These are phyloP conservation scores for Anguilla anguilla DNA, from an alignment of 2,797 vertebrate species.

Conservation along the genomic window DNA sequence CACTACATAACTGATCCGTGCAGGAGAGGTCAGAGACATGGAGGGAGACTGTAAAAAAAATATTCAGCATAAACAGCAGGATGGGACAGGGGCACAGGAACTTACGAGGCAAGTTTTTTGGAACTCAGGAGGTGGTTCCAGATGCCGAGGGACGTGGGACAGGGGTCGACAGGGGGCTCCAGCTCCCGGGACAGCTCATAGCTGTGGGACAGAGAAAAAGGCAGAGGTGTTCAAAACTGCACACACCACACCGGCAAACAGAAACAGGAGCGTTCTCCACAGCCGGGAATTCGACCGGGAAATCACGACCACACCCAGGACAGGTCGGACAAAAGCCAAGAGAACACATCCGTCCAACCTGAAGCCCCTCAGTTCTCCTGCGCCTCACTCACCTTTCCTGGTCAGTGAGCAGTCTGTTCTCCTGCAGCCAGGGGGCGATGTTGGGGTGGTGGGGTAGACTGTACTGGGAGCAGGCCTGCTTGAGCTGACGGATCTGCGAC, in stretches of 20 bases:
- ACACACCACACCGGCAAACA: background rate
- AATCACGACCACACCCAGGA: background rate
- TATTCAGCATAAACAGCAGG: background rate
- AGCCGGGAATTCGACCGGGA: background rate
- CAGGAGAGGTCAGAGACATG: background rate
- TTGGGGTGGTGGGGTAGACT: constrained; percentile 63
- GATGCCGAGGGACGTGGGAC: constrained; percentile 66
- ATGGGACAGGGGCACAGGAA: background rate
- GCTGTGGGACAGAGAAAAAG: constrained; percentile 56
- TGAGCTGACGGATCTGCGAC: constrained; percentile 76
- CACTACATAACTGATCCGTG: background rate
- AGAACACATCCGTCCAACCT: background rate
- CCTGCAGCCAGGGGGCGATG: constrained; percentile 70
- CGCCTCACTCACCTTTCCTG: constrained; percentile 76
- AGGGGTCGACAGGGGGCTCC: constrained; percentile 78
- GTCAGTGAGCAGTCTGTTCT: constrained; percentile 73
- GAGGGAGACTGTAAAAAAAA: background rate
- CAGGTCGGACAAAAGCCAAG: background rate
- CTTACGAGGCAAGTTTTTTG: constrained; percentile 83
- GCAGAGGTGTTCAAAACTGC: background rate
- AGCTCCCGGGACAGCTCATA: constrained; percentile 77
- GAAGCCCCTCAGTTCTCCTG: background rate
- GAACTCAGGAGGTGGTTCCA: constrained; percentile 71
- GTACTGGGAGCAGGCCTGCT: constrained; percentile 74
- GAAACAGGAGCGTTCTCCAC: background rate